Conservation (phyloP, 35 echinoderm and acorn worm genomes). For the Ophiothrix spiculata region DNA sequence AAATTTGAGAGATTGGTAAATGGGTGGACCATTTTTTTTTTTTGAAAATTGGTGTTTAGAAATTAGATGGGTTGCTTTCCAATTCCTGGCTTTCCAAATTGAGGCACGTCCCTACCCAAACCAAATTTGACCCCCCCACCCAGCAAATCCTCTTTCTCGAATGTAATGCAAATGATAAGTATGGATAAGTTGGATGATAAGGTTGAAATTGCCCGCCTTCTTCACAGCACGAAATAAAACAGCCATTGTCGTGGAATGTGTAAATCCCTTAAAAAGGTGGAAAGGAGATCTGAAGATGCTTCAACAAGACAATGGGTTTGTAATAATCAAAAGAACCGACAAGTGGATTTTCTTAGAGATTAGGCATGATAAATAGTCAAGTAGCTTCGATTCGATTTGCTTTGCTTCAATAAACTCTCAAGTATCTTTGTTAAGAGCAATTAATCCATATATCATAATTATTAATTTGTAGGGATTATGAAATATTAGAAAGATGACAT, state of each 20-base stretch:
- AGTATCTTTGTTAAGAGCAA: not conserved
- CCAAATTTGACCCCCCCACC: not conserved
- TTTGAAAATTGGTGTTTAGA: not conserved
- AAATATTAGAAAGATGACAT: too few species aligned
- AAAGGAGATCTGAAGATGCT: not conserved
- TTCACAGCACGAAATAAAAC: not conserved
- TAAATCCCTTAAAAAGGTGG: not conserved
- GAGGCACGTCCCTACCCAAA: not conserved
- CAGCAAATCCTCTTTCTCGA: not conserved
- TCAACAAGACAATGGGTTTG: not conserved
- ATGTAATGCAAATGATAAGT: not conserved
- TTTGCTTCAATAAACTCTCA: not conserved
- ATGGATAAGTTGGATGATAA: not conserved
- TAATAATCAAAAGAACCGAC: not conserved
- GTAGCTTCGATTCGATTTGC: constrained; percentile 1
- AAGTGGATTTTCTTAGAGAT: not conserved
- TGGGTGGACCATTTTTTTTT: not conserved
- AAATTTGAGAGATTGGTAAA: not conserved
- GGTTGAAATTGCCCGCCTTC: not conserved
- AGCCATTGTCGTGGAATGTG: not conserved
- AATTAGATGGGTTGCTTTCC: not conserved
- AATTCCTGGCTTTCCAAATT: not conserved
- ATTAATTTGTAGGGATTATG: too few species aligned
- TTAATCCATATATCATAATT: too few species aligned
- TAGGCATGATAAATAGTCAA: not conserved